phyloP scores from a whole-genome alignment of 2,888 invertebrate genomes.

The Ferdinandea cuprea region DNA sequence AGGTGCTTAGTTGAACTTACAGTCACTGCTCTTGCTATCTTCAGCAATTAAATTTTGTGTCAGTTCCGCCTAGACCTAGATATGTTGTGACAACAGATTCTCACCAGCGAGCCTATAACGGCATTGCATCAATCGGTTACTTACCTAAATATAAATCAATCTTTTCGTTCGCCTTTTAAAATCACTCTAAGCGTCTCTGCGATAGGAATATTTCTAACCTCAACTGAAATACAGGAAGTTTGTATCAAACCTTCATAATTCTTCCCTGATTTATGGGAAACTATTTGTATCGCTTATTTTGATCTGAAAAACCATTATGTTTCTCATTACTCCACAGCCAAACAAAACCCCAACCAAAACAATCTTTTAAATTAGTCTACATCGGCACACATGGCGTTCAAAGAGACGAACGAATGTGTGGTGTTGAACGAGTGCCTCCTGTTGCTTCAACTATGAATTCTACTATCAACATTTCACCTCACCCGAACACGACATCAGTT shows the following conservation, averaged over 20 bases:
- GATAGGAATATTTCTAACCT: neutral
- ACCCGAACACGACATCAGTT: slow-evolving; percentile 29
- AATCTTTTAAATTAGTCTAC: slow-evolving; percentile 19
- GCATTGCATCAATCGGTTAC: too few relatives aligned
- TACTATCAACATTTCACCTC: slow-evolving; percentile 13
- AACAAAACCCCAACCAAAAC: slow-evolving; percentile 25
- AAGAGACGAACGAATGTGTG: neutral
- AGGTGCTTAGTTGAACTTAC: too few relatives aligned
- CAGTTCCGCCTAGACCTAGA: too few relatives aligned
- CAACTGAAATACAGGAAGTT: neutral
- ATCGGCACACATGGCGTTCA: slow-evolving; percentile 14
- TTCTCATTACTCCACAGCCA: slow-evolving; percentile 28
- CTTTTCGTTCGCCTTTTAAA: too few relatives aligned
- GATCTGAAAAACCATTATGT: slow-evolving; percentile 22
- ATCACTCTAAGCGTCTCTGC: too few relatives aligned
- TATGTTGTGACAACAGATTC: too few relatives aligned
- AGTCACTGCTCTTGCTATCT: too few relatives aligned
- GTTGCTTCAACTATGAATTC: slow-evolving; percentile 17
- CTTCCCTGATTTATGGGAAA: slow-evolving; percentile 7
- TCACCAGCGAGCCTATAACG: too few relatives aligned
- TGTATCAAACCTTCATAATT: slow-evolving; percentile 2
- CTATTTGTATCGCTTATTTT: slow-evolving; percentile 10
- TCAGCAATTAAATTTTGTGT: too few relatives aligned
- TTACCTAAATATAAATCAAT: too few relatives aligned
- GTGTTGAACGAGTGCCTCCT: slow-evolving; percentile 1